These are phyloP conservation scores for Drosophila tripunctata DNA, from an alignment of 2,888 invertebrate genomes.

Conservation along the genomic window DNA sequence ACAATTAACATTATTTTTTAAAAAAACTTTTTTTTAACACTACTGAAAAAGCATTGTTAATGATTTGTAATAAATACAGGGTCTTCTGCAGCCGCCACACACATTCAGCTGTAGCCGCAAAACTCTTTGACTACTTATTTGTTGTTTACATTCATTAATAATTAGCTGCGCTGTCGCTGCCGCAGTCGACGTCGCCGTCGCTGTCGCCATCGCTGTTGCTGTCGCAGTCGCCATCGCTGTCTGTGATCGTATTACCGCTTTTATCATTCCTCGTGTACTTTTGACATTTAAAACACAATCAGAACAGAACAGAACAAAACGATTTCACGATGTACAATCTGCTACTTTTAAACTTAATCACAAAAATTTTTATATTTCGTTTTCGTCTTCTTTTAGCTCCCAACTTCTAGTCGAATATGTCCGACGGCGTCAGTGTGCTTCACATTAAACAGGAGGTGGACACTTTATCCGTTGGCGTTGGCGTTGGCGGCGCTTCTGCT, in stretches of 20 bases:
- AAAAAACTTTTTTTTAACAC: no score
- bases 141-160: constrained; percentile 61
- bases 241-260: constrained; percentile 10
- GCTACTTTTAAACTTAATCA: no score
- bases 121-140: no score
- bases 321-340: constrained; percentile 19
- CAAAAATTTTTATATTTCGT: background rate
- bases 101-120: no score
- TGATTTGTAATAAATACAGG: no score
- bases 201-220: constrained; percentile 7
- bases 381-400: constrained; percentile 24
- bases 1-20: no score
- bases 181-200: background rate
- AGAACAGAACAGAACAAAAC: no score
- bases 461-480: constrained; percentile 66
- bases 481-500: no score
- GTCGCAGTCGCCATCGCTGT: background rate
- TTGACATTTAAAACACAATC: constrained; percentile 53
- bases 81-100: no score
- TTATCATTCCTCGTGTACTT: constrained; percentile 58
- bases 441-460: constrained; percentile 83
- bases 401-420: constrained; percentile 64
- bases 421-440: constrained; percentile 75
- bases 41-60: no score
- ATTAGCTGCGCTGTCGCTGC: constrained; percentile 36